Percentiles rank a stretch among this genome's conserved stretches.
Conservation (phyloP, 2,797 vertebrate genomes). For the Urocyon cinereoargenteus region DNA sequence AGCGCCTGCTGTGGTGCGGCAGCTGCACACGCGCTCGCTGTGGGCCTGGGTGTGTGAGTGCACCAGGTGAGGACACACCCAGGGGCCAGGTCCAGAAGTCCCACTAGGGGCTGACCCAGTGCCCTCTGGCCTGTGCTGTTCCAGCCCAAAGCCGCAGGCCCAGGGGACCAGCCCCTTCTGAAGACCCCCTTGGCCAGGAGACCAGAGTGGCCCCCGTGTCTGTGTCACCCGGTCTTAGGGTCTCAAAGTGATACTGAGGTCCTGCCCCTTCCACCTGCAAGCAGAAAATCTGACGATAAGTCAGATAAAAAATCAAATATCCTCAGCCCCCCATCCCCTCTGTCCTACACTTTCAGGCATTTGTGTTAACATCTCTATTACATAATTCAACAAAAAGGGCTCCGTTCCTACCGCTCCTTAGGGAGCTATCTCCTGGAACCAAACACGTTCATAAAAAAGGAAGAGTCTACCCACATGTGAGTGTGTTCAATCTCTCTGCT, state of each 20-base stretch:
- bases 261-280: too few relatives aligned
- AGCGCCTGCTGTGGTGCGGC: fast-evolving
- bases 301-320: too few relatives aligned
- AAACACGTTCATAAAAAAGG: too few relatives aligned
- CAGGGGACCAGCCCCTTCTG: fast-evolving
- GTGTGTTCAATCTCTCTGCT: neutral
- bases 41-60: neutral
- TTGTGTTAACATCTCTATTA: fast-evolving
- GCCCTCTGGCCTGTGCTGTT: too few relatives aligned
- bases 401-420: neutral
- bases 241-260: fast-evolving
- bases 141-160: too few relatives aligned
- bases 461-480: fast-evolving
- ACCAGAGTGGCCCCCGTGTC: fast-evolving
- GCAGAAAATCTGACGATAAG: neutral
- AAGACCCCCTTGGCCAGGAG: fast-evolving
- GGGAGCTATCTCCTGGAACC: fast-evolving
- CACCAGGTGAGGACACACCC: neutral
- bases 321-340: fast-evolving
- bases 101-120: fast-evolving
- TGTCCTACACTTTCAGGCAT: fast-evolving
- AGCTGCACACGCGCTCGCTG: fast-evolving
- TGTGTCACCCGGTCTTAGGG: fast-evolving
- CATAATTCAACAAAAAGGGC: fast-evolving
- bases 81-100: neutral